A percentile compares a stretch with the other conserved stretches of the same genome.
phyloP scores from a whole-genome alignment of 2,888 invertebrate genomes.

The Hecatera dysodea region DNA sequence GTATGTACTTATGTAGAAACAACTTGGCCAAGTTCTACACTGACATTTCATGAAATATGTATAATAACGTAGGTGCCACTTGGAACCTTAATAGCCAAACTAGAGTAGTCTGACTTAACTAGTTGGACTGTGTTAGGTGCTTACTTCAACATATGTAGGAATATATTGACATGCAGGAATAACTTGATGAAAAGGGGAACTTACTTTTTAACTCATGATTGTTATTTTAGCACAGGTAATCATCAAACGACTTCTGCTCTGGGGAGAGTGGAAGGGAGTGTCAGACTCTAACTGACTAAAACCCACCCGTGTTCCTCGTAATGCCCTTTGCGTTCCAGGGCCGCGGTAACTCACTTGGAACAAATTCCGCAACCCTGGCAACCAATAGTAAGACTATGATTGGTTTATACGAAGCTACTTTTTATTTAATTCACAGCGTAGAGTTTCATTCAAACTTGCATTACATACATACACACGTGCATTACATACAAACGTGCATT shows the following conservation, averaged over 20 bases:
- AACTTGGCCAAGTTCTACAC: conserved; percentile 39
- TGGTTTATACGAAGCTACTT: background rate
- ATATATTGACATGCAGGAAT: background rate
- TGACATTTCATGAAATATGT: conserved; percentile 59
- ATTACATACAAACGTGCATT: too few species aligned
- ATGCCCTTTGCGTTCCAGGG: too few species aligned
- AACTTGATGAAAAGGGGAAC: background rate
- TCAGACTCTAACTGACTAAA: too few species aligned
- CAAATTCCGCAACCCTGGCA: too few species aligned
- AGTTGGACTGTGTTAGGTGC: conserved; percentile 15
- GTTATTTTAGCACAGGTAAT: too few species aligned
- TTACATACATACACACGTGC: background rate
- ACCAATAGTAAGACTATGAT: too few species aligned
- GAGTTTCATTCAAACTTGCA: background rate
- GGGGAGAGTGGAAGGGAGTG: too few species aligned
- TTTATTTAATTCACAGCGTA: background rate
- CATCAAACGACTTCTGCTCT: too few species aligned
- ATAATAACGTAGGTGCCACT: conserved; percentile 50
- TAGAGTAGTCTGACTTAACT: conserved; percentile 42
- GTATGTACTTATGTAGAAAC: conserved; percentile 34
- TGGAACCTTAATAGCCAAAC: conserved; percentile 47
- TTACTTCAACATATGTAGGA: conserved; percentile 14
- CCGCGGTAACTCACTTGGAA: too few species aligned
- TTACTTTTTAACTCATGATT: too few species aligned
- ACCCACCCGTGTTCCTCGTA: too few species aligned